These are phyloP conservation scores for Fragum sueziense DNA, from an alignment of 2,888 invertebrate genomes.

Conservation along the genomic window DNA sequence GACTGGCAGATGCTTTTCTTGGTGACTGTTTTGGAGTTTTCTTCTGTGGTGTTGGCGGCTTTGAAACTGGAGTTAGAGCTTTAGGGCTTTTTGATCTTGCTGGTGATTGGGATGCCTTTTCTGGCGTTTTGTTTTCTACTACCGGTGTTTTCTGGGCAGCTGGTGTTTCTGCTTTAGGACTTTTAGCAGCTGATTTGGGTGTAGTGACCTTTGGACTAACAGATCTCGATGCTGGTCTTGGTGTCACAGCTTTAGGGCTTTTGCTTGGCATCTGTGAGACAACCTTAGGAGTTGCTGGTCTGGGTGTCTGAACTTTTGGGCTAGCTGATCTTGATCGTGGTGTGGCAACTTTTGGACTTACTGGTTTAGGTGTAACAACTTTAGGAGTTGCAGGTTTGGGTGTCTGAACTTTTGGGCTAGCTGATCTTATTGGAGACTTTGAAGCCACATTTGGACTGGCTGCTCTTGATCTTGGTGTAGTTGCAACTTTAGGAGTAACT, in stretches of 20 bases:
- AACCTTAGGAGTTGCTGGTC: slow-evolving; percentile 50
- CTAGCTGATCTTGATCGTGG: slow-evolving; percentile 39
- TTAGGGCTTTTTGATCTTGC: slow-evolving; percentile 34
- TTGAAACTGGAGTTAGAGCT: slow-evolving; percentile 12
- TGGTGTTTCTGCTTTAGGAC: slow-evolving; percentile 47
- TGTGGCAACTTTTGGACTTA: slow-evolving; percentile 38
- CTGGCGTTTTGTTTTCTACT: slow-evolving; percentile 19
- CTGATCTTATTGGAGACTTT: slow-evolving; percentile 35
- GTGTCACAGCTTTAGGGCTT: slow-evolving; percentile 46
- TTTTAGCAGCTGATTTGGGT: slow-evolving; percentile 28
- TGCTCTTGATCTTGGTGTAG: slow-evolving; percentile 42
- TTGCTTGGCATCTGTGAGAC: slow-evolving; percentile 41
- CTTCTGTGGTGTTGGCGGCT: neutral
- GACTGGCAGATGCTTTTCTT: slow-evolving; percentile 27
- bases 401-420: slow-evolving; percentile 41
- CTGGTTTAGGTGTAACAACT: slow-evolving; percentile 33
- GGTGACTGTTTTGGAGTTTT: slow-evolving; percentile 20
- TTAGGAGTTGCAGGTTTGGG: slow-evolving; percentile 46
- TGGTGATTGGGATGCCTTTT: slow-evolving; percentile 12
- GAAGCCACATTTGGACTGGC: slow-evolving; percentile 39
- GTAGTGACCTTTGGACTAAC: slow-evolving; percentile 29
- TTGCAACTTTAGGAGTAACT: slow-evolving; percentile 39
- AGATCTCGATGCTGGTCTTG: slow-evolving; percentile 28
- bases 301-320: slow-evolving; percentile 43
- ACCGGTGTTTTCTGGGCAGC: slow-evolving; percentile 25